These are phyloP conservation scores for Thyatira batis DNA, from an alignment of 2,888 invertebrate species.

Conservation along the genomic window DNA sequence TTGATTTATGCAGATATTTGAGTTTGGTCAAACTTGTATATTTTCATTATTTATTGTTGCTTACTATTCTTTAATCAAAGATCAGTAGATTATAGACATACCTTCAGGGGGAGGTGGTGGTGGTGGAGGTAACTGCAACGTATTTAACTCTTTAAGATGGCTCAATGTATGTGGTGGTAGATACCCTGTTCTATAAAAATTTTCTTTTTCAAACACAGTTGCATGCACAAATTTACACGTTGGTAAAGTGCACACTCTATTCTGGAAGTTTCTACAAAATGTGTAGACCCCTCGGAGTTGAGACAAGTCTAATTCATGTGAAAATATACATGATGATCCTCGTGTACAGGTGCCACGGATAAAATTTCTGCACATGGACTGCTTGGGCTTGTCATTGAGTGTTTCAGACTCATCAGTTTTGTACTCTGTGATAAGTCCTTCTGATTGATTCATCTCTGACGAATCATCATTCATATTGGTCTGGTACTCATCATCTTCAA, in stretches of 20 bases:
- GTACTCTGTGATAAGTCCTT: background rate
- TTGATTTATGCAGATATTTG: no score
- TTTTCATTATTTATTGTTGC: no score
- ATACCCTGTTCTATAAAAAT: constrained; percentile 52
- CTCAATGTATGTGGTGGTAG: constrained; percentile 52
- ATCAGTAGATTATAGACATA: constrained; percentile 19
- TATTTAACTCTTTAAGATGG: constrained; percentile 41
- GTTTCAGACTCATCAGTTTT: constrained; percentile 13
- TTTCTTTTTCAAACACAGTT: constrained; percentile 59
- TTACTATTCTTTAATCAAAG: background rate
- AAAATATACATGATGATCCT: constrained; percentile 50
- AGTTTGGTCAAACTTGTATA: no score
- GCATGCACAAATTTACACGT: constrained; percentile 67
- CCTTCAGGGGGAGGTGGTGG: constrained; percentile 40
- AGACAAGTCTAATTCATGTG: constrained; percentile 50
- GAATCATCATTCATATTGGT: background rate
- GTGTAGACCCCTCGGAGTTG: constrained; percentile 55
- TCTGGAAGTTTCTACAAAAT: constrained; percentile 65
- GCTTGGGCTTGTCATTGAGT: constrained; percentile 8
- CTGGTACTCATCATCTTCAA: constrained; percentile 39
- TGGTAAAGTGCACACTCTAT: constrained; percentile 44
- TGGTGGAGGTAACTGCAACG: constrained; percentile 27
- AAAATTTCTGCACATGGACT: constrained; percentile 57
- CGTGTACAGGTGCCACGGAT: constrained; percentile 56
- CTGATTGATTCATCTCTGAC: constrained; percentile 6